Base-by-base conservation (phyloP, 1,140 invertebrate genomes). In the Calycopis cecrops region DNA sequence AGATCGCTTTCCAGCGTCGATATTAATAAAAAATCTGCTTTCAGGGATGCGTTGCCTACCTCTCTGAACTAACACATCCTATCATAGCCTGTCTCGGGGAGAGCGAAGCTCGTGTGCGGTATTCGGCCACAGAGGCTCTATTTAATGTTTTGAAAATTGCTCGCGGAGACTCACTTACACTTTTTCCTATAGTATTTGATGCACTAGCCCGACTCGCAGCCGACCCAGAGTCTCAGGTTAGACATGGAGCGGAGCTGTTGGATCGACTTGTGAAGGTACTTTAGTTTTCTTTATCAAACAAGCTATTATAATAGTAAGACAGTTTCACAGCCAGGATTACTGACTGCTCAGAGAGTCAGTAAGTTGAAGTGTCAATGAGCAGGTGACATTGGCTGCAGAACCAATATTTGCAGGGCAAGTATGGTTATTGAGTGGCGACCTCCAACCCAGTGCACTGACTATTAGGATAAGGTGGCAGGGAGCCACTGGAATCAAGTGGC, bases 61-160 rank as follows among this genome's bases (percentile, higher is more conserved):
- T 95, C 14, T 91, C 93, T 62, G 95, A 96, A 56, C 87, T 99
- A 48, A 93, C 99, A 9, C 91, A 93, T 53, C 98, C 98, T 0
- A 98, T 99, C 52, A 84, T 99, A 48, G 93, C 94, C 2, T 99
- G 97, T 77, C 96, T 99, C 60, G 92, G 91, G 60, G 98, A 99
- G 89, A 91, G 93, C 16, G 98, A 99, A 80, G 91, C 94, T 16
- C 89, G 97, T 60, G 97, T 99, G 34, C 90, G 98, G 34, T 99
- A 99, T 88, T 98, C 98, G 85, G 98, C 98, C 11, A 98, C 97
- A 72, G 98, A 99, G 87, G 95, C 98, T 7, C 89, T 99, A 2
- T 99, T 99, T 83, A 99, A 99, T 90, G 97, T 99, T 52, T 93
- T 98, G 0, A 99, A 99, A 90, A 96, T 99, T n/a, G 93, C 95